phyloP scores from a whole-genome alignment of 2,888 invertebrate genomes.

The Aromia moschata region DNA sequence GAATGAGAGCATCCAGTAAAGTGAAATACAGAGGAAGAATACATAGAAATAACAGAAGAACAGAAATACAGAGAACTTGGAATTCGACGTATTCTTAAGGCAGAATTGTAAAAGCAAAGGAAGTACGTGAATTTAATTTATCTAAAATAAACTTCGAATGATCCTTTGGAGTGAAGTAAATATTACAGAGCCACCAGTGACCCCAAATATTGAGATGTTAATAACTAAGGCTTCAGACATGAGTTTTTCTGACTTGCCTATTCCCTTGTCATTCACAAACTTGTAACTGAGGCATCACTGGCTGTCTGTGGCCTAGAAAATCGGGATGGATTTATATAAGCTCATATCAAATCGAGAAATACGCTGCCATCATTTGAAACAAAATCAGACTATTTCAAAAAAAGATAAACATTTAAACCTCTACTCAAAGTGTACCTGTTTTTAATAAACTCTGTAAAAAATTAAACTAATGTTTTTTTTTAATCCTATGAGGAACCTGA shows the following conservation, averaged over 20 bases:
- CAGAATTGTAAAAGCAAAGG: too few species aligned
- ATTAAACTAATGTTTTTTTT: background rate
- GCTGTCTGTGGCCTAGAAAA: background rate
- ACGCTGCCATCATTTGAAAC: background rate
- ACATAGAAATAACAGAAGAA: too few species aligned
- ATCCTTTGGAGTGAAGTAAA: too few species aligned
- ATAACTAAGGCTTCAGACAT: too few species aligned
- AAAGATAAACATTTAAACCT: background rate
- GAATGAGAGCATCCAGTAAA: background rate
- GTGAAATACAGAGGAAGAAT: background rate
- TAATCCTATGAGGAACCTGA: background rate
- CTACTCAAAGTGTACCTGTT: background rate
- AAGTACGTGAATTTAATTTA: too few species aligned
- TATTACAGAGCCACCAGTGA: too few species aligned
- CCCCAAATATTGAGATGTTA: too few species aligned
- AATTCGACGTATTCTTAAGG: background rate
- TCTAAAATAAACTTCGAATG: too few species aligned
- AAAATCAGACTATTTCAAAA: background rate
- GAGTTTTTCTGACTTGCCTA: too few species aligned
- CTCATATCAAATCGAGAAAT: background rate
- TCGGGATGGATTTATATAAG: background rate
- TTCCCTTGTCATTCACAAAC: too few species aligned
- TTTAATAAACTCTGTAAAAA: background rate
- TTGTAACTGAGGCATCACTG: background rate
- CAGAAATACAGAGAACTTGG: background rate